Evolutionary conservation across 1,140 invertebrate species (phyloP).

Genomic region (Rhopalosiphum padi): DNA sequence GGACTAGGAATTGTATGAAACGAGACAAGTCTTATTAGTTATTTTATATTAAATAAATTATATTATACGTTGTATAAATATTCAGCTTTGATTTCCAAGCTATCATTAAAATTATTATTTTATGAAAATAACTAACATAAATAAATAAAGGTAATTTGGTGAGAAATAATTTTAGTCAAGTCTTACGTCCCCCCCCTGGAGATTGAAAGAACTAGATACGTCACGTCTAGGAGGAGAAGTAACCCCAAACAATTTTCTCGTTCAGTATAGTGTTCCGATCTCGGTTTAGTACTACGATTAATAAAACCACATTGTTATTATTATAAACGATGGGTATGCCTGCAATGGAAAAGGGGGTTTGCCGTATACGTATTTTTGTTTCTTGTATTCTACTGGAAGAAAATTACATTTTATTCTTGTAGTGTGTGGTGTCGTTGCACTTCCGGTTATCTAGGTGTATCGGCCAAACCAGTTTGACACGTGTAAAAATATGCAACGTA

Average conservation of each 20-base stretch:
- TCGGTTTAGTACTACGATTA: neutral
- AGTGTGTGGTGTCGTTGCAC: neutral
- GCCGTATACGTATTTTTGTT: neutral
- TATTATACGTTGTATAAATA: too few species aligned
- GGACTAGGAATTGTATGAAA: too few species aligned
- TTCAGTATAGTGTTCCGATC: too few species aligned
- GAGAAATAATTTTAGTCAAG: too few species aligned
- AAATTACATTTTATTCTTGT: neutral
- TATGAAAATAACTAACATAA: too few species aligned
- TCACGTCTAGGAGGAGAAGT: neutral
- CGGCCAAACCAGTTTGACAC: constrained; percentile 23
- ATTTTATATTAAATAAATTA: too few species aligned
- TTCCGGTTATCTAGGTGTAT: constrained; percentile 12
- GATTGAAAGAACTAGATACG: too few species aligned
- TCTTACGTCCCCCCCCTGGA: too few species aligned
- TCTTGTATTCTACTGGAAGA: neutral
- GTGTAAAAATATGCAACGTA: constrained; percentile 22
- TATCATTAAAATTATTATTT: too few species aligned
- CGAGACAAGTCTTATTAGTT: too few species aligned
- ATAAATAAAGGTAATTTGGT: too few species aligned
- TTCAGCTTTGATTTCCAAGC: too few species aligned
- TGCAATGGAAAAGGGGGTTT: neutral
- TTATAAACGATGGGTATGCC: neutral
- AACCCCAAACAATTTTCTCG: neutral
- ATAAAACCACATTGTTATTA: neutral